phyloP scores from a whole-genome alignment of 2,113 vertebrate genomes.

The Mirounga angustirostris region DNA sequence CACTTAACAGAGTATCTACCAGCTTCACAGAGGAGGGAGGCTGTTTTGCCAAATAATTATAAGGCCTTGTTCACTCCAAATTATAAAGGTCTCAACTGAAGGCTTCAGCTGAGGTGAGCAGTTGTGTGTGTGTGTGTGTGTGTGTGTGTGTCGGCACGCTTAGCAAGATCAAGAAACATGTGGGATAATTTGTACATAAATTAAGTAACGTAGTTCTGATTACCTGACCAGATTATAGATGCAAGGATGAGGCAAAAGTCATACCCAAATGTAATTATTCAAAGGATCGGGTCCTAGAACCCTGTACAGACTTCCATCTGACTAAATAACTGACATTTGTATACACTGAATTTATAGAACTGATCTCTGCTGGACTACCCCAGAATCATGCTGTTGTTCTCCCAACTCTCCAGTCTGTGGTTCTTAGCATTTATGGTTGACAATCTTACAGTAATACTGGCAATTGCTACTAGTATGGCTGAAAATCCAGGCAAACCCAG shows the following conservation, averaged over 20 bases:
- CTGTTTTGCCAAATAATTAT: background rate
- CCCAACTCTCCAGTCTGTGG: background rate
- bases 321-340: background rate
- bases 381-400: background rate
- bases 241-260: background rate
- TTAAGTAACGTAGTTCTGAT: rapidly evolving
- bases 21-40: background rate
- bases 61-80: background rate
- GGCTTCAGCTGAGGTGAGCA: rapidly evolving
- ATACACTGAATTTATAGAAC: background rate
- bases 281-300: background rate
- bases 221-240: background rate
- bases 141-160: background rate
- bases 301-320: background rate
- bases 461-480: background rate
- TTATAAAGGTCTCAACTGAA: rapidly evolving
- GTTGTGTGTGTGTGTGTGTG: background rate
- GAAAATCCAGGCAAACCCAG: background rate
- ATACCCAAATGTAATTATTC: background rate
- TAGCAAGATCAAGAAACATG: background rate
- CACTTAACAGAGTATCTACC: rapidly evolving
- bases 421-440: background rate
- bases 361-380: background rate
- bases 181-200: background rate
- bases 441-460: background rate